Base-by-base conservation (phyloP, 2,888 invertebrate genomes). In the Rotaria macrura region DNA sequence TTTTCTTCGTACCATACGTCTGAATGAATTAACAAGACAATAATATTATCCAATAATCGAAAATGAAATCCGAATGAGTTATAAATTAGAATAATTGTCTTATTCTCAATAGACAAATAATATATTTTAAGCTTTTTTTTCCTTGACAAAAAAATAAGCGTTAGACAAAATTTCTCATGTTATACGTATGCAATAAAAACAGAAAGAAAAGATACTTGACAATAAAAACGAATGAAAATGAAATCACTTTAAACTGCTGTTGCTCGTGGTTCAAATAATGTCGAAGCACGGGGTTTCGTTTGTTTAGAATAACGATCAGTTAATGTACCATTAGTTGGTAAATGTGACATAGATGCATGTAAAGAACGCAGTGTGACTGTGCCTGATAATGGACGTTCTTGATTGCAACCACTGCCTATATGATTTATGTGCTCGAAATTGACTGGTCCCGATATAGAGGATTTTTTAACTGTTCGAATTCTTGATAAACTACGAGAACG, bases 361-460 rank as follows among this genome's bases (percentile, higher is more conserved):
- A 79, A 79, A 79, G 43, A 43, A 43, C 79, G 40, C 20, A 79
- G 17, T 14, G 79, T n/a, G 10, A 20, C 12, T 43, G 79, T 43
- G 20, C 43, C n/a, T 23, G 12, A 40, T 79, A 79, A 79, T 65
- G 29, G 20, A 17, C 34, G 65, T 17, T 65, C 65, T 79, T 43
- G 79, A 43, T 40, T 43, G 43, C 40, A 20, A 43, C 25, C n/a
- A 40, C 38, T 25, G 43, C 43, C 14, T 38, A 79, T 25, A 79
- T 79, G 79, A 79, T 79, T 79, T 7, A 79, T n/a, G 43, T 79
- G 79, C n/a, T 79, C 79, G n/a, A 79, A 79, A 79, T 79, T 79
- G 12, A 79, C n/a, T 2, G 79, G 79, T 40, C 79, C 79, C 12
- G 43, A 43, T 25, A 79, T 79, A 43, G 79, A 40, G 4, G 79